Evolutionary conservation across 1,140 invertebrate species (phyloP), one percentile per base, ranked within the genome.

Genomic region (Spodoptera frugiperda): DNA sequence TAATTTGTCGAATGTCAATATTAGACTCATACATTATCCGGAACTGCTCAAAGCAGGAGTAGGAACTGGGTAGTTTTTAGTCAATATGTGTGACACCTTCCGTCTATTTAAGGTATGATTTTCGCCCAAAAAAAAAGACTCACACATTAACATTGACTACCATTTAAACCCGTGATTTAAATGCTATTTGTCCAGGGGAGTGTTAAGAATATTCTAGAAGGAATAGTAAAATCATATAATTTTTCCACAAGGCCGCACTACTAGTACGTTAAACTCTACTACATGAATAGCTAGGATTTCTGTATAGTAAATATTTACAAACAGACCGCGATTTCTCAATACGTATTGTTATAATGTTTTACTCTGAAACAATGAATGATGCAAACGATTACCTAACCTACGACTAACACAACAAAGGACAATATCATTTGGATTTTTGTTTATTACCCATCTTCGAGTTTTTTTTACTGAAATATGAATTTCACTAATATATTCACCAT

Each of bases 341-440:
- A 72, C 63, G 30, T 78, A 80, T 71, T 73, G 71, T 73, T 19
- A 73, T 73, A 48, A 57, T 80, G 74, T 78, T 78, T 77, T 61
- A 65, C 57, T 68, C 39, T 51, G 30, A 21, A 70, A 83, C 84
- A 86, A 86, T 82, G 49, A 81, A 79, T 88, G 85, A 85, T 83
- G 79, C 53, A 77, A 88, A 39, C 76, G 63, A 80, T 88, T 88
- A 88, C 70, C 78, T 84, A 85, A 85, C 77, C 68, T 19, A 49
- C 11, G 17, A 63, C 73, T 68, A 78, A 77, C 77, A 68, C 21
- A 63, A 67, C 53, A 65, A 75, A 75, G 48, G 72, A 65, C 49
- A 54, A 51, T 54, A 65, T 75, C 48, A 51, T 61, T 61, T 17
- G 55, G 49, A 61, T 57, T 59, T 73, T 6, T 19, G 46, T 67